Evolutionary conservation across 2,113 vertebrate genomes (phyloP), one percentile per base, ranked within the genome.

Genomic region (Rhipidura dahli): DNA sequence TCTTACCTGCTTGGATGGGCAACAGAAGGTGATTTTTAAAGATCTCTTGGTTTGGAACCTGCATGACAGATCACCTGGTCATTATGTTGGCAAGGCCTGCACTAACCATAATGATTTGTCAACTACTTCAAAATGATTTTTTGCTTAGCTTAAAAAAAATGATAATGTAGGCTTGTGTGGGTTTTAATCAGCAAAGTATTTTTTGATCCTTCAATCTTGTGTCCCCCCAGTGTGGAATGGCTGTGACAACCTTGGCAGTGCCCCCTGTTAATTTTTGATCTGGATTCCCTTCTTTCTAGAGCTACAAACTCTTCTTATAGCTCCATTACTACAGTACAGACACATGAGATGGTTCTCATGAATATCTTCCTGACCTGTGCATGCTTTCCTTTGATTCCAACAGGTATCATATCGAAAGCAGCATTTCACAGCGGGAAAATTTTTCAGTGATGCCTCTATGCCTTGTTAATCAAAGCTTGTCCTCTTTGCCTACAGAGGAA

Each of bases 381-480:
- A 2, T 65, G 13, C 45, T 83, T 92, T 79, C 39, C 47, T 86
- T 94, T 76, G 84, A 57, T 97, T 83, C 95, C 60, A 71, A 79
- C 96, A 99, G 99, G 79, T 99, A 99, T 87, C 96, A 72, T 70
- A 99, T 98, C 95, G 98, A 99, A 97, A 98, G 98, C 44, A 98
- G 98, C 12, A 95, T 98, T 84, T 97, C 97, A 61, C 91, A 97
- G 88, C 40, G 53, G 17, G 95, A 95, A 49, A 99, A 99, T 94
- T 95, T 97, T 63, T 97, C 97, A 56, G 97, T 96, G 64, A 92
- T 96, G 57, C 97, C 98, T 59, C 96, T 99, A 9, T 99, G 99
- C 96, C 68, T 94, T 35, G 87, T 97, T 76, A 98, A 98, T 79
- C 96, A 97, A 63, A 96, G 96, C 22, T 92, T 92, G 69, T 94